Base-by-base conservation (phyloP, 2,888 invertebrate species). In the Ommatoiulus sabulosus region DNA sequence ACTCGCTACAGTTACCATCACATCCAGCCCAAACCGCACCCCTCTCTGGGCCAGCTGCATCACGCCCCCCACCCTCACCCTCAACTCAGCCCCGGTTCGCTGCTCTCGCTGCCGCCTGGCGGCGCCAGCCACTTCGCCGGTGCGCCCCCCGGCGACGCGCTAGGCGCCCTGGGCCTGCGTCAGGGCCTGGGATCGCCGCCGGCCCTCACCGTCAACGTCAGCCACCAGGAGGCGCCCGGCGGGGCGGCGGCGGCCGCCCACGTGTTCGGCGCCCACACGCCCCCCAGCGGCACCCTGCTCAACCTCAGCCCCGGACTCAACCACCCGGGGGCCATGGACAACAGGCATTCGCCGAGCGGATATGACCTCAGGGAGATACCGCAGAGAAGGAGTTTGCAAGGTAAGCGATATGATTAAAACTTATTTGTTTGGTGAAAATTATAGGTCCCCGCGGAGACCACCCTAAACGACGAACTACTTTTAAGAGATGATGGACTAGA, bases 241-340 rank as follows among this genome's bases (percentile, higher is more conserved):
- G 84, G 10, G 87, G 44, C 12, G 44, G 44, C 44, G n/a, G n/a
- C 87, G 17, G 43, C 15, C 44, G 84, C 35, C 35, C 80, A 84
- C 46, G 15, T 88, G 44, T 88, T 84, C 88, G 84, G 88, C 20
- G n/a, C 85, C 12, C 88, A 88, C 88, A 88, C 89, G 57, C 89
- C 90, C 24, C 90, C 93, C 80, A 86, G 90, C 17, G 89, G 92
- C 85, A 92, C 93, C 88, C 91, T 93, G 90, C 90, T 93, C 90
- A 93, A 92, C 91, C 91, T 93, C 88, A 93, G 93, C 90, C 93
- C 93, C 48, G 92, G 92, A 84, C 89, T 91, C 86, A 89, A 89
- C n/a, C n/a, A n/a, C 52, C 91, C 57, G 89, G 92, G 91, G 86
- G 92, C 91, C 44, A 3, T 88, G 35, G 88, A 86, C 20, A 48